A percentile compares a stretch with the other conserved stretches of the same genome.
Evolutionary conservation across 2,888 invertebrate genomes (phyloP).

Genomic region (Limulus polyphemus): DNA sequence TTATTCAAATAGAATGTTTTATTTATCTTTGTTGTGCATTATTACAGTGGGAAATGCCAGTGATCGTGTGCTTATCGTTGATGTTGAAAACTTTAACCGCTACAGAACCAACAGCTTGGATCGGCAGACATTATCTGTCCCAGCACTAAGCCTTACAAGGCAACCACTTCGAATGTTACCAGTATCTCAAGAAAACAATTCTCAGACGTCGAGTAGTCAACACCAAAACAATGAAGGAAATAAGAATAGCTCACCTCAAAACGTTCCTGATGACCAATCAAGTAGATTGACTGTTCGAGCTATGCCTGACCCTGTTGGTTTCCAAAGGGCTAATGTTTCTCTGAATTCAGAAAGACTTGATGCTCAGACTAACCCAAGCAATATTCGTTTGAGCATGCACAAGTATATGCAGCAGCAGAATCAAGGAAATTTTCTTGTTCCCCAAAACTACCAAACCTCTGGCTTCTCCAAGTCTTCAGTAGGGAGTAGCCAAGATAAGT

Average conservation of each 20-base stretch:
- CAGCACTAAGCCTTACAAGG: constrained; percentile 16
- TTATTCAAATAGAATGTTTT: too few relatives aligned
- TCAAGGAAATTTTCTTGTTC: too few relatives aligned
- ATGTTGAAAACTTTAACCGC: constrained; percentile 27
- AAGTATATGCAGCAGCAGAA: constrained; percentile 27
- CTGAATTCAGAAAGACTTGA: constrained; percentile 30
- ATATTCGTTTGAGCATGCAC: constrained; percentile 34
- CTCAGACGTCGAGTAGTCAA: neutral
- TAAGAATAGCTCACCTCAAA: neutral
- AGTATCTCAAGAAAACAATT: constrained; percentile 2
- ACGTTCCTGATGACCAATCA: constrained; percentile 11
- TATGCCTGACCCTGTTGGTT: constrained; percentile 46
- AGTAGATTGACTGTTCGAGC: constrained; percentile 51
- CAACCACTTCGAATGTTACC: constrained; percentile 12
- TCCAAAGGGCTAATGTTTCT: constrained; percentile 14
- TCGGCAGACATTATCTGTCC: constrained; percentile 14
- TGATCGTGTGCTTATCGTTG: constrained; percentile 33
- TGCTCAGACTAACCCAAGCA: constrained; percentile 32
- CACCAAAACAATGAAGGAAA: neutral
- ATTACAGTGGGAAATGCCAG: constrained; percentile 25
- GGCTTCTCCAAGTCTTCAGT: too few relatives aligned
- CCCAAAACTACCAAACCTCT: too few relatives aligned
- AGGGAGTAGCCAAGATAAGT: too few relatives aligned
- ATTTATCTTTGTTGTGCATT: neutral
- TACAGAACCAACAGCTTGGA: constrained; percentile 26